These are phyloP conservation scores for Apodemus agrarius DNA, from an alignment of 2,797 vertebrate genomes.

Conservation along the genomic window DNA sequence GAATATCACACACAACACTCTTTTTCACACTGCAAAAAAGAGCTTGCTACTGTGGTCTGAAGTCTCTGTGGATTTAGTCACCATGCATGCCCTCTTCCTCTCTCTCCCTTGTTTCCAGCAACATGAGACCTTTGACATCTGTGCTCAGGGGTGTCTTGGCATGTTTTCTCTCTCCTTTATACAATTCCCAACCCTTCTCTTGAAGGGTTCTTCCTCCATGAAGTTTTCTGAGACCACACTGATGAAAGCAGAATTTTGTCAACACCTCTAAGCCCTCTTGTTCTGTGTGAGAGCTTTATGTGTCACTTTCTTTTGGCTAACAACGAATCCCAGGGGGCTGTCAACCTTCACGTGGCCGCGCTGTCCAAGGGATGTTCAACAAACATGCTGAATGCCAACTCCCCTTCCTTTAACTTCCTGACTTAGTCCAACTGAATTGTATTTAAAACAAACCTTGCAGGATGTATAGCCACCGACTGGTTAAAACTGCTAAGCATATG, in stretches of 20 bases:
- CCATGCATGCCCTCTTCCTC: neutral
- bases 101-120: neutral
- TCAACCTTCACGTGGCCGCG: neutral
- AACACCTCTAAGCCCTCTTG: neutral
- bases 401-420: neutral
- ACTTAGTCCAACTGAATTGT: neutral
- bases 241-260: neutral
- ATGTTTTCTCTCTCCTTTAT: neutral
- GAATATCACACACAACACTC: neutral
- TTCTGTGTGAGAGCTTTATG: neutral
- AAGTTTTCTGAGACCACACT: neutral
- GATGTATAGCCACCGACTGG: neutral
- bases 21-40: neutral
- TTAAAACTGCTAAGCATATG: neutral
- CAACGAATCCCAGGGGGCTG: neutral
- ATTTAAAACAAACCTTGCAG: slow-evolving; percentile 25
- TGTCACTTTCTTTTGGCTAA: slow-evolving; percentile 2
- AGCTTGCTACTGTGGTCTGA: neutral
- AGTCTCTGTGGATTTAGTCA: neutral
- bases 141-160: neutral
- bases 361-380: neutral
- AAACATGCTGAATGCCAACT: neutral
- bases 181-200: neutral
- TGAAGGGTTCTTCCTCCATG: neutral
- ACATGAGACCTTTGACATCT: neutral